A percentile compares a stretch with the other conserved stretches of the same genome.
phyloP scores from a whole-genome alignment of 1,140 invertebrate species.

The Trachymyrmex cornetzi region DNA sequence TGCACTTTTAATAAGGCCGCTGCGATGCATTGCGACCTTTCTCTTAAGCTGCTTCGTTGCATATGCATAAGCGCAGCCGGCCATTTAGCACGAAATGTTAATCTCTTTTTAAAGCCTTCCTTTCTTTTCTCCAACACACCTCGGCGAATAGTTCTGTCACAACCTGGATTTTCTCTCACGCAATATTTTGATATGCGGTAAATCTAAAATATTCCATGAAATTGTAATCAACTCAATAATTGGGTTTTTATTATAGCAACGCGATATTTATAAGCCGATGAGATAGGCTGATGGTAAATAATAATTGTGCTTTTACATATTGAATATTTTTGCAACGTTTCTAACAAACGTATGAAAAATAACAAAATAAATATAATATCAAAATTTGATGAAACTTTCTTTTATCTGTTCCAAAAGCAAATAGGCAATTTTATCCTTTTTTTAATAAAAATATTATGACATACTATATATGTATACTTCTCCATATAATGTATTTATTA shows the following conservation, averaged over 20 bases:
- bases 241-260: not conserved
- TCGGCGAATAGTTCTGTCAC: not conserved
- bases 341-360: constrained; percentile 15
- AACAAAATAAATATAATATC: not conserved
- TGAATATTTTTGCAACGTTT: not conserved
- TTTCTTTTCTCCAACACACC: not conserved
- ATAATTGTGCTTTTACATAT: constrained; percentile 11
- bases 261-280: not conserved
- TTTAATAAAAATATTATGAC: not conserved
- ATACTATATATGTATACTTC: not conserved
- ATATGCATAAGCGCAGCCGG: constrained; percentile 19
- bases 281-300: not conserved
- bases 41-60: constrained; percentile 32
- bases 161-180: not conserved
- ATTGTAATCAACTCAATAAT: not conserved
- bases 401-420: constrained; percentile 13
- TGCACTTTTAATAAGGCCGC: constrained; percentile 46
- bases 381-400: constrained; percentile 13
- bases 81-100: constrained; percentile 49
- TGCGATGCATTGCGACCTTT: constrained; percentile 16
- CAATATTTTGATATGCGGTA: constrained; percentile 17
- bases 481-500: not conserved
- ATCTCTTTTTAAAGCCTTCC: constrained; percentile 43
- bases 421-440: not conserved
- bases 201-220: not conserved